These are phyloP conservation scores for Fregata magnificens DNA, from an alignment of 2,113 vertebrate genomes.

Conservation along the genomic window DNA sequence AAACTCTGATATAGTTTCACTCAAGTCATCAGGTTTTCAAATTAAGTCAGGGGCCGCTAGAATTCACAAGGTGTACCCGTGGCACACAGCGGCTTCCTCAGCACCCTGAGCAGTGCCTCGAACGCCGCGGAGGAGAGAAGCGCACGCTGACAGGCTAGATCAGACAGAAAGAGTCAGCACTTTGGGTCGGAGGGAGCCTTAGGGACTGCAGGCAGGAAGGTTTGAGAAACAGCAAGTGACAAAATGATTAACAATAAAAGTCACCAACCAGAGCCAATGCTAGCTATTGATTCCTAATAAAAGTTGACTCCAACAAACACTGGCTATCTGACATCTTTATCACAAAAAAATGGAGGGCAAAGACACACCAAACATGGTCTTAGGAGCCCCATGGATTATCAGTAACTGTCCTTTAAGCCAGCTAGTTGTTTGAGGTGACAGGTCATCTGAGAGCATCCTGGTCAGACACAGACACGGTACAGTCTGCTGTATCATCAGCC, in stretches of 20 bases:
- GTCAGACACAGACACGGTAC: accelerated
- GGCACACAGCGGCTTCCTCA: not conserved
- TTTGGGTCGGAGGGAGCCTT: not conserved
- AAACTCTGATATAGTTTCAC: not conserved
- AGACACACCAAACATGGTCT: not conserved
- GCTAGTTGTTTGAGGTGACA: not conserved
- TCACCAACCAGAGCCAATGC: not conserved
- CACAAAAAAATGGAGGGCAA: not conserved
- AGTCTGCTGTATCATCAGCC: not conserved
- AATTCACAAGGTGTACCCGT: not conserved
- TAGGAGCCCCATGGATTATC: not conserved
- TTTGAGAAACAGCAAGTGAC: not conserved
- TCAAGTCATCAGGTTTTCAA: not conserved
- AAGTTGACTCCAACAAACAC: not conserved
- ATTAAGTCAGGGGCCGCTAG: not conserved
- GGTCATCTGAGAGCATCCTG: not conserved
- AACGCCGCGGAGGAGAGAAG: not conserved
- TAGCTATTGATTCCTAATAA: not conserved
- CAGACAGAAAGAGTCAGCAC: not conserved
- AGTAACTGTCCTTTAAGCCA: not conserved
- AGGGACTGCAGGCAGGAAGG: not conserved
- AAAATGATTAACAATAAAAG: not conserved
- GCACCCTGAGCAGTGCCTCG: not conserved
- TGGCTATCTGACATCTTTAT: not conserved
- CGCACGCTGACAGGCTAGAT: not conserved